phyloP scores from a whole-genome alignment of 1,140 invertebrate genomes.

The Heterodera schachtii region DNA sequence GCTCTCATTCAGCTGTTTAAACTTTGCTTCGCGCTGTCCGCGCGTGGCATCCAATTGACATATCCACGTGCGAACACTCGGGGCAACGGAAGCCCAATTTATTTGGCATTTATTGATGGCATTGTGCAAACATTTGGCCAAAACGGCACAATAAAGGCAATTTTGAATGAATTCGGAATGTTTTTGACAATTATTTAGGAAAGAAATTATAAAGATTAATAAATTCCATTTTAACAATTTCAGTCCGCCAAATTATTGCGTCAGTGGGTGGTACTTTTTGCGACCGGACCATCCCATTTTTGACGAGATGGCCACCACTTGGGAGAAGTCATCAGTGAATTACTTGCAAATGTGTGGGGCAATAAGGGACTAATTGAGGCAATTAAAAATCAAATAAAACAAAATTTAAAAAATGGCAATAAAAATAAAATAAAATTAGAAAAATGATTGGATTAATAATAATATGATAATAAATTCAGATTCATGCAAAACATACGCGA shows the following conservation, averaged over 20 bases:
- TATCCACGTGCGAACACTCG: constrained; percentile 62
- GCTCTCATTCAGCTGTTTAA: constrained; percentile 59
- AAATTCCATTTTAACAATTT: constrained; percentile 13
- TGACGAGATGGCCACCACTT: constrained; percentile 55
- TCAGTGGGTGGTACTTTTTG: constrained; percentile 63
- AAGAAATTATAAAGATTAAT: too few species aligned
- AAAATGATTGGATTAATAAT: constrained; percentile 15
- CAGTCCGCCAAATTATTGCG: constrained; percentile 60
- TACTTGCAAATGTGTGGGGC: constrained; percentile 52
- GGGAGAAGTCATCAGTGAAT: constrained; percentile 56
- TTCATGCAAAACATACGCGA: constrained; percentile 64
- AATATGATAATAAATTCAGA: constrained; percentile 48
- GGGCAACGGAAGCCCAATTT: constrained; percentile 56
- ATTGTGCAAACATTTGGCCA: constrained; percentile 58
- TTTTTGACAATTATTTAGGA: neutral
- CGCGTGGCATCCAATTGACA: constrained; percentile 58
- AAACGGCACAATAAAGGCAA: constrained; percentile 58
- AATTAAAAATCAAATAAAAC: constrained; percentile 9
- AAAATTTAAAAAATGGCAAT: too few species aligned
- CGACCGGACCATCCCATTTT: constrained; percentile 57
- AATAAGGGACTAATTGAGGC: constrained; percentile 58
- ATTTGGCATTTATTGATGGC: constrained; percentile 64
- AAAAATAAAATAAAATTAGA: neutral
- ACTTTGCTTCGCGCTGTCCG: constrained; percentile 50
- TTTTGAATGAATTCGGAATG: neutral